Evolutionary conservation across 2,888 invertebrate genomes (phyloP).

Genomic region (Agrypnus murinus): DNA sequence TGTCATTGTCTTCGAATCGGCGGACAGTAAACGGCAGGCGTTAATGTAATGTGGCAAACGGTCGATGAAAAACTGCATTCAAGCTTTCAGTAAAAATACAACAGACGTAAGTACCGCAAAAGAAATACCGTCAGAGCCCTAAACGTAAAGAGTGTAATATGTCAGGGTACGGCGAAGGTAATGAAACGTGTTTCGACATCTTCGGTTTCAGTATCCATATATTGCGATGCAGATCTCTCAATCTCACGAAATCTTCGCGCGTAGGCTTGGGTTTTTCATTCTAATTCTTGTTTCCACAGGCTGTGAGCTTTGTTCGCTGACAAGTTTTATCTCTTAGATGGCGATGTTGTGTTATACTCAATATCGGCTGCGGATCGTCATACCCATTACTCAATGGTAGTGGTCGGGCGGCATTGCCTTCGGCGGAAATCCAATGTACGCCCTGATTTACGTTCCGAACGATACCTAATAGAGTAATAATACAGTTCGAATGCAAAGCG

Average conservation of each 20-base stretch:
- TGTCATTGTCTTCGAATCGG: constrained; percentile 59
- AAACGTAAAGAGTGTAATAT: constrained; percentile 60
- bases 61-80: constrained; percentile 34
- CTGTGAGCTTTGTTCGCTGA: constrained; percentile 64
- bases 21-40: constrained; percentile 49
- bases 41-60: constrained; percentile 48
- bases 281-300: constrained; percentile 65
- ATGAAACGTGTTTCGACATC: constrained; percentile 44
- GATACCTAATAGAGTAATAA: constrained; percentile 34
- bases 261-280: constrained; percentile 64
- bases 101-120: constrained; percentile 43
- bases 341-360: constrained; percentile 65
- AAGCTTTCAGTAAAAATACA: not conserved
- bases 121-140: constrained; percentile 57
- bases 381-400: constrained; percentile 63
- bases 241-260: constrained; percentile 63
- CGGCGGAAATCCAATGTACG: constrained; percentile 1
- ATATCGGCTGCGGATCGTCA: constrained; percentile 64
- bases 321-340: constrained; percentile 67
- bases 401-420: constrained; percentile 37
- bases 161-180: constrained; percentile 53
- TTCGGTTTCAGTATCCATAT: constrained; percentile 59
- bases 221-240: constrained; percentile 64
- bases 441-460: constrained; percentile 29
- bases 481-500: constrained; percentile 21